A percentile compares a stretch with the other conserved stretches of the same genome.
These are phyloP conservation scores for Nomada ferruginata DNA, from an alignment of 2,888 invertebrate genomes.

Conservation along the genomic window DNA sequence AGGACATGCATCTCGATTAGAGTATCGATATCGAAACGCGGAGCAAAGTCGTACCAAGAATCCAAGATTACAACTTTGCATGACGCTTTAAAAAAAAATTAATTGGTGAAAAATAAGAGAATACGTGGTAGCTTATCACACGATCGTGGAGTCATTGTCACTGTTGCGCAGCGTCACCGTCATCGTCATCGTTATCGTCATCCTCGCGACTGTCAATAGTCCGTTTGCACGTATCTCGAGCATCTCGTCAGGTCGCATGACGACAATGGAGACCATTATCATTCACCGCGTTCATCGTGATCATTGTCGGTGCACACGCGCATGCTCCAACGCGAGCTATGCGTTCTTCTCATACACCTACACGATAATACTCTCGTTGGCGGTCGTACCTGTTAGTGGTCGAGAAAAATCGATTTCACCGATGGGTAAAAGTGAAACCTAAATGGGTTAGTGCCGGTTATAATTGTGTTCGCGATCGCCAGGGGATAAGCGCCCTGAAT, in stretches of 20 bases:
- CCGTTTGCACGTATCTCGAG: conserved; percentile 61
- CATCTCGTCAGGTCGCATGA: conserved; percentile 64
- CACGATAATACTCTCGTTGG: conserved; percentile 18
- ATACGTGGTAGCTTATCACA: conserved; percentile 13
- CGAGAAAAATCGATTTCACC: conserved; percentile 9
- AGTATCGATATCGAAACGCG: conserved; percentile 32
- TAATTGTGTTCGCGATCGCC: not conserved
- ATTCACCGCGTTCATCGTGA: conserved; percentile 55
- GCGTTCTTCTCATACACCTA: not conserved
- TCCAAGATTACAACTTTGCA: conserved; percentile 51
- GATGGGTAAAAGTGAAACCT: not conserved
- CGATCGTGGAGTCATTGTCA: conserved; percentile 60
- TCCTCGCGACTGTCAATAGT: conserved; percentile 67
- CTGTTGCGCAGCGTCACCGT: conserved; percentile 50
- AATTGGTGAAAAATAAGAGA: conserved; percentile 8
- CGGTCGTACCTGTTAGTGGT: conserved; percentile 3
- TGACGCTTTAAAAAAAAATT: conserved; percentile 42
- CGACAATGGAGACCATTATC: conserved; percentile 68
- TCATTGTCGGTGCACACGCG: conserved; percentile 38
- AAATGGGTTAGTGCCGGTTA: not conserved
- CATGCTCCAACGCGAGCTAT: conserved; percentile 6
- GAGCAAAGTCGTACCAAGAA: conserved; percentile 39
- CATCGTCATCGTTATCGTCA: conserved; percentile 50
- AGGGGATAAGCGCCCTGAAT: not conserved
- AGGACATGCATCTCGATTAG: conserved; percentile 44